These are phyloP conservation scores for Cossypha heuglini DNA, from an alignment of 2,797 vertebrate genomes.

Conservation along the genomic window DNA sequence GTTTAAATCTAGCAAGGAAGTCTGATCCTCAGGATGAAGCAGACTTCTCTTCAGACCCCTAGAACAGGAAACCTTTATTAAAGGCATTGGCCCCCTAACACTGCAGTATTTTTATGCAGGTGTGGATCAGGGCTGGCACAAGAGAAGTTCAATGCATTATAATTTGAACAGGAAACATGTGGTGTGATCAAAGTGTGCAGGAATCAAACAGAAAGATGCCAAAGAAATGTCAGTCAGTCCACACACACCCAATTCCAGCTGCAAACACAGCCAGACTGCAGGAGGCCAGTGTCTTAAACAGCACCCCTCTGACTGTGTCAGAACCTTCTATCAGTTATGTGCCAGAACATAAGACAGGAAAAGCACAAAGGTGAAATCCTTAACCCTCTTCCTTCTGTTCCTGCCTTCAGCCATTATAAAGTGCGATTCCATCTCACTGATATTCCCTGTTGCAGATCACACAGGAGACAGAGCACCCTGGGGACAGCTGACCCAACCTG, in stretches of 20 bases:
- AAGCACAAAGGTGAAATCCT: background rate
- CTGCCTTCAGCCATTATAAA: background rate
- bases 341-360: background rate
- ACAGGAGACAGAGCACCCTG: background rate
- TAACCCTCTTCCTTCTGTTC: background rate
- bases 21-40: background rate
- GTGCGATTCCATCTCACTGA: background rate
- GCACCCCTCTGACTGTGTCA: background rate
- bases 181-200: background rate
- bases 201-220: background rate
- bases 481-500: background rate
- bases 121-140: background rate
- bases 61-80: background rate
- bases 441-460: background rate
- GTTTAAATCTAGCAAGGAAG: background rate
- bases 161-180: background rate
- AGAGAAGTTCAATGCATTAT: background rate
- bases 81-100: background rate
- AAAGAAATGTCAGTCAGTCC: background rate
- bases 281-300: background rate
- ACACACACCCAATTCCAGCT: background rate
- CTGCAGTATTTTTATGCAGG: background rate
- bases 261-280: background rate
- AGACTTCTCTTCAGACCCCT: background rate
- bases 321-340: background rate